These are phyloP conservation scores for Protonemura montana DNA, from an alignment of 2,888 invertebrate species.

Conservation along the genomic window DNA sequence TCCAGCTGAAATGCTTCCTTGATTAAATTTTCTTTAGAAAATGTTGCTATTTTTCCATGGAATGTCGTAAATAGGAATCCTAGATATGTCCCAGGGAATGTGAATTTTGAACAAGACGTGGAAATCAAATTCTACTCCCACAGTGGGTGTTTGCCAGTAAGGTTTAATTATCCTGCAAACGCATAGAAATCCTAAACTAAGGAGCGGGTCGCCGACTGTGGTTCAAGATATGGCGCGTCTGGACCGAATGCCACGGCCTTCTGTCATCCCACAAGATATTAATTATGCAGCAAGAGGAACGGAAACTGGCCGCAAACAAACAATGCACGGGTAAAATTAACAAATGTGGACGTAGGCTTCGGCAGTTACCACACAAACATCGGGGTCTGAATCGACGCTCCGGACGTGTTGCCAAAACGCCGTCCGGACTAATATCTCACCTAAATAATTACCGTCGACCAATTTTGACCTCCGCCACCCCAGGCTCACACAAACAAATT, in stretches of 20 bases:
- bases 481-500: not conserved
- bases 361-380: not conserved
- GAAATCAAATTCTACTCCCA: not conserved
- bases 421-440: not conserved
- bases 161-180: not conserved
- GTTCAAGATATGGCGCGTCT: not conserved
- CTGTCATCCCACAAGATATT: not conserved
- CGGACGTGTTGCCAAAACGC: not conserved
- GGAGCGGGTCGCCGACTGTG: not conserved
- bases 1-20: not conserved
- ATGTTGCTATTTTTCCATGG: not conserved
- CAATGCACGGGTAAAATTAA: not conserved
- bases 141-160: not conserved
- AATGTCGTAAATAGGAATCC: not conserved
- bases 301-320: not conserved
- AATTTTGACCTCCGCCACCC: not conserved
- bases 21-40: not conserved
- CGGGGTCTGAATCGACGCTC: not conserved
- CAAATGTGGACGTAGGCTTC: not conserved
- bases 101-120: not conserved
- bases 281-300: not conserved
- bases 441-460: not conserved
- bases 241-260: not conserved
- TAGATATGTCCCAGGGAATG: not conserved
- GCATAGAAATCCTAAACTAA: not conserved